Base-by-base conservation (phyloP, 1,140 invertebrate genomes). In the Heliconius hermathena region DNA sequence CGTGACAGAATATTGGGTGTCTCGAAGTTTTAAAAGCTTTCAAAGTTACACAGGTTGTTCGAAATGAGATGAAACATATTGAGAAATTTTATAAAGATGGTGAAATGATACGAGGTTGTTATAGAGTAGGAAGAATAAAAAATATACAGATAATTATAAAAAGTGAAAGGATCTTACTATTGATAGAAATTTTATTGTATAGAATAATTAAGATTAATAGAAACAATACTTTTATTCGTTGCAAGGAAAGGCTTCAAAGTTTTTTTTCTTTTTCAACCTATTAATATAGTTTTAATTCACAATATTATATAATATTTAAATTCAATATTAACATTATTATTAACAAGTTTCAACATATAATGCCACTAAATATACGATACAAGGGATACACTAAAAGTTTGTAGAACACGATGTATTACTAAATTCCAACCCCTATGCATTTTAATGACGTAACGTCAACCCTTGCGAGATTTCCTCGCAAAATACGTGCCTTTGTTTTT, bases 391-490 rank as follows among this genome's bases (percentile, higher is more conserved):
- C 13, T 46, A 72, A 49, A 41, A 74, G 36, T 74, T 78, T 78
- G 71, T 71, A 36, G 70, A 78, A 76, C 89, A 87, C 36, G 78
- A 84, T 89, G 89, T 91, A 88, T 88, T 81, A 83, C 76, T 84
- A 87, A 85, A 89, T 85, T 81, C 84, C 80, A 60, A 73, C 75
- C 85, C 86, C 88, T 80, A 88, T 91, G 82, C 87, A 90, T 90
- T 91, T 91, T 91, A 91, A 91, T 90, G 88, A 89, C 88, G 79
- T 85, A 87, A 89, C 86, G 80, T 54, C 78, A 88, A 89, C 87
- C 88, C 89, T 89, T 90, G 80, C 86, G 83, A 88, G 83, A 83
- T 86, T 86, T 82, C 80, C 75, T 83, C 78, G 52, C 76, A 77
- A 66, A 83, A 83, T 81, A 79, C 82, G 82, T 82, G 81, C 82